Base-by-base conservation (phyloP, 1,140 invertebrate genomes). In the Eupristina koningsbergeri region DNA sequence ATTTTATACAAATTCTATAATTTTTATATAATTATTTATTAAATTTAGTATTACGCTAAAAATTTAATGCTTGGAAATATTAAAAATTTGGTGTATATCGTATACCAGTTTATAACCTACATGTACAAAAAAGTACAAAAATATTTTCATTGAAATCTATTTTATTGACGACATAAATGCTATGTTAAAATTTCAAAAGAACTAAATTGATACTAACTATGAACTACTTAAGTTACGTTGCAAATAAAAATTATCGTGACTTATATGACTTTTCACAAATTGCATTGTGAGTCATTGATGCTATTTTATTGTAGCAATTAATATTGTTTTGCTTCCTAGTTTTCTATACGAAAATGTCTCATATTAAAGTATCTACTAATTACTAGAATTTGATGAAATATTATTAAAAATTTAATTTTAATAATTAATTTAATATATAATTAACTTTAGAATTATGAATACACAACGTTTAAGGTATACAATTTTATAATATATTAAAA, bases 221-320 rank as follows among this genome's bases (percentile, higher is more conserved):
- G 79, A 53, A 73, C 67, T 73, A 80, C 64, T 80, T 80, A 53
- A 80, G 19, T 41, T 9, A n/a, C 78, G 31, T 69, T 80, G 45
- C 47, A 71, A n/a, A 80, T 80, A 80, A 80, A 73, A 80, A 71
- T 80, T 80, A 73, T 80, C 79, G 39, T 47, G 79, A 39, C 64
- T 80, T 64, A 45, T 29, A 64, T 47, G 76, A 79, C 50, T 79
- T 79, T 79, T 61, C 9, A 86, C 85, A 85, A 85, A 84, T 86
- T 85, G 86, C 85, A 87, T 58, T 86, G 80, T 81, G 50, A 61
- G 31, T 39, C 75, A 63, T 61, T n/a, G 19, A 64, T 58, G 31
- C n/a, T 45, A 47, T 36, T 80, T 71, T 26, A 80, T 71, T 69
- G 19, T 50, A 45, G 36, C 61, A 47, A 83, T 81, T 82, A 17